Base-by-base conservation (phyloP, 1,140 invertebrate genomes). In the Gonioctena quinquepunctata region DNA sequence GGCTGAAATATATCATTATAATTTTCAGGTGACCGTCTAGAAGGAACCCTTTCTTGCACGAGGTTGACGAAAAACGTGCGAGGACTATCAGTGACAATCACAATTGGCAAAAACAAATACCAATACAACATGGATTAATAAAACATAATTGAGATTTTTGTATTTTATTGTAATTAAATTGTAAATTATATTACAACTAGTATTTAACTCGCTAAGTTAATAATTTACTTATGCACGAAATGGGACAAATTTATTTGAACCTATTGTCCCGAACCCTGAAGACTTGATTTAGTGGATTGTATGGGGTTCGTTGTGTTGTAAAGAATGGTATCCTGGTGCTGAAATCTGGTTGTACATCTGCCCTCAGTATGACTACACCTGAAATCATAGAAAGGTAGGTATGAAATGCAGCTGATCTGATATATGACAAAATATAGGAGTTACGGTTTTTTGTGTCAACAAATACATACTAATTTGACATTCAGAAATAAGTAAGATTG, bases 311-410 rank as follows among this genome's bases (percentile, higher is more conserved):
- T 85, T 25, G 86, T 78, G 76, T 87, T 83, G 80, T 75, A 67
- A 76, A 81, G 69, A 80, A 86, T 27, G 78, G 86, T 80, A 83
- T 86, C 82, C 84, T 84, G 83, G 74, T 81, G 77, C 81, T 86
- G 69, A 84, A 85, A 1, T 90, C 87, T 11, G 88, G 86, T 79
- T 93, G 90, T 7, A 93, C 88, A 81, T 94, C 90, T 48, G 92
- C 93, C 75, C 92, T 86, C n/a, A 94, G 84, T 79, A 94, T 94
- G 25, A 94, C 93, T 75, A 94, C 92, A 79, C 91, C 89, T 89
- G 82, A 67, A 70, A 42, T 42, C n/a, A n/a, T n/a, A n/a, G n/a
- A n/a, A n/a, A n/a, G n/a, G n/a, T n/a, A n/a, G n/a, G n/a, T n/a
- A n/a, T n/a, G n/a, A n/a, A n/a, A n/a, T n/a, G n/a, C n/a, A n/a